Evolutionary conservation across 2,888 invertebrate species (phyloP), one percentile per base, ranked within the genome.

Genomic region (Nephrotoma flavescens): DNA sequence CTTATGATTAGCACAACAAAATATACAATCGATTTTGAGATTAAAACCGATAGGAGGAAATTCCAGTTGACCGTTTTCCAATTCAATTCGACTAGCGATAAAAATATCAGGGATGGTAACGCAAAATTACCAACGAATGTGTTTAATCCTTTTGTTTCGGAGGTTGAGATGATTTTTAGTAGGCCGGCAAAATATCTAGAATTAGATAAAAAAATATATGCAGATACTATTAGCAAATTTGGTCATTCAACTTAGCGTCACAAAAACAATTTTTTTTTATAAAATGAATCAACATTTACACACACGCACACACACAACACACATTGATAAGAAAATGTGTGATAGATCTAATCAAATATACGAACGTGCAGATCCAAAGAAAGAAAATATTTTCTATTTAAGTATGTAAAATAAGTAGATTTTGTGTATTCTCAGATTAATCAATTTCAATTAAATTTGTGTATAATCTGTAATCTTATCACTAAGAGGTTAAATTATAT

Each of bases 91-190:
- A 97, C 97, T 90, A 99, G 92, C 6, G 97, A 97, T 89, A 96
- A 93, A 90, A 99, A 98, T 90, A 99, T 97, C 31, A 99, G 92
- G 0, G 97, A 96, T 57, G 99, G 99, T 87, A 99, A 91, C 15
- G 98, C 96, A 92, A 99, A 98, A 57, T 96, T 97, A 12, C 97
- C 97, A 4, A 98, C 97, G 92, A 98, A 98, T 86, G 96, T 96
- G 87, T 96, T 96, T 88, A 99, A 94, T 19, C 98, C 98, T 92
- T 96, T 97, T 4, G 97, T 95, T 92, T 97, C 97, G 45, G 95
- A 93, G 90, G 95, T 95, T 87, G 96, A 94, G 41, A 98, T 96
- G 84, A 97, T 92, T 91, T 96, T 96, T 87, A 96, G 93, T 88
- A 97, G 94, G 6, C 97, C 97, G 87, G 97, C 97, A 83, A 96